phyloP scores from a whole-genome alignment of 2,797 vertebrate species.

The Spheniscus humboldti region DNA sequence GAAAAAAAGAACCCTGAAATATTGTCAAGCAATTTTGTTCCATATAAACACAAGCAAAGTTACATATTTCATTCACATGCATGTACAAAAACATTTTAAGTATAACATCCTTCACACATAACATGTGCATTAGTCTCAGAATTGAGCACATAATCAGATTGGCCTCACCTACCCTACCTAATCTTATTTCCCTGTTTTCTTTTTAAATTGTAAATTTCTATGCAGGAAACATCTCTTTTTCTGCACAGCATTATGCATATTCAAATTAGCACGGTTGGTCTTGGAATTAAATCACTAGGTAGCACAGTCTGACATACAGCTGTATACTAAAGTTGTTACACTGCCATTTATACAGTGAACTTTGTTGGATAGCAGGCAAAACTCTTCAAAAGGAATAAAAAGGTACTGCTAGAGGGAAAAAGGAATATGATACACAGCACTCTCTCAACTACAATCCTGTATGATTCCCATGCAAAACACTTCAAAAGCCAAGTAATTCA shows the following conservation, averaged over 20 bases:
- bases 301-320: neutral
- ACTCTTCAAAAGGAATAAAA: conserved; percentile 41
- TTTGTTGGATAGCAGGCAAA: neutral
- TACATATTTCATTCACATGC: neutral
- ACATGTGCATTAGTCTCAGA: neutral
- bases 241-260: neutral
- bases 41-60: neutral
- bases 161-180: neutral
- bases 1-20: neutral
- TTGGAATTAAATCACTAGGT: neutral
- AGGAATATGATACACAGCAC: neutral
- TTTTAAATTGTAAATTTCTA: neutral
- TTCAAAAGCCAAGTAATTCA: conserved; percentile 42
- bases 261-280: neutral
- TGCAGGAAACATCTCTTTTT: neutral
- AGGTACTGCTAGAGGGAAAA: neutral
- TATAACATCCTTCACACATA: conserved; percentile 1
- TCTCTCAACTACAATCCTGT: neutral
- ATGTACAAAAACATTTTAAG: conserved; percentile 3
- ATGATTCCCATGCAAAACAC: conserved; percentile 24
- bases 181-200: conserved; percentile 22
- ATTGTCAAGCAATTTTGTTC: neutral
- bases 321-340: neutral
- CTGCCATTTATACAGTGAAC: neutral
- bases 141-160: conserved; percentile 9